phyloP scores from a whole-genome alignment of 35 echinoderm and acorn worm species.

The Strongylocentrotus purpuratus region DNA sequence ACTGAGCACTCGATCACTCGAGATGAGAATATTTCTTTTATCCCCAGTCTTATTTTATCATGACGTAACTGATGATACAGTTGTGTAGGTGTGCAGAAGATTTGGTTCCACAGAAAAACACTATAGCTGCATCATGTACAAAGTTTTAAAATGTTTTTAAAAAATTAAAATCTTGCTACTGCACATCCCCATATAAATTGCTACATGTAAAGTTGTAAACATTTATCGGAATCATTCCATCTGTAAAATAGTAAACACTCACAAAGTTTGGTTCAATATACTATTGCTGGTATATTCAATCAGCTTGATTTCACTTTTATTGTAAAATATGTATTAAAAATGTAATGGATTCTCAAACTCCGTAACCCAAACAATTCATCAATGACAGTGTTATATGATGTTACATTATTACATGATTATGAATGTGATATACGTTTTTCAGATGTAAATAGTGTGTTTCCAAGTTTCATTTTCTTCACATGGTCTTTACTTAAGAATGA shows the following conservation, averaged over 20 bases:
- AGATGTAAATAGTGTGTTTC: background rate
- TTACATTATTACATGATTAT: background rate
- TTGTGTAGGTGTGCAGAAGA: too few relatives aligned
- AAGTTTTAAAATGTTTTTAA: too few relatives aligned
- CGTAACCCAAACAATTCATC: background rate
- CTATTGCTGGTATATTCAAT: background rate
- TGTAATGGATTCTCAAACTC: background rate
- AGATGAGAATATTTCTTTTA: too few relatives aligned
- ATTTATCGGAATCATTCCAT: background rate
- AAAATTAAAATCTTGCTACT: background rate
- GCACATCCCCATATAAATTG: background rate
- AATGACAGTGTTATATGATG: background rate
- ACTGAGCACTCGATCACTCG: too few relatives aligned
- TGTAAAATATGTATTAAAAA: background rate
- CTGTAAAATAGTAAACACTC: background rate
- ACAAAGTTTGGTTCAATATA: background rate
- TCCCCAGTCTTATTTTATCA: too few relatives aligned
- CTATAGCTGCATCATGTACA: too few relatives aligned
- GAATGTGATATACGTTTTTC: background rate
- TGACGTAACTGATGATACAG: too few relatives aligned
- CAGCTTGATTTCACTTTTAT: background rate
- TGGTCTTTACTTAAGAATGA: too few relatives aligned
- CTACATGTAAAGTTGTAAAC: background rate
- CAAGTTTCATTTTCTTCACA: too few relatives aligned
- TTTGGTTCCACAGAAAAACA: too few relatives aligned